Percentiles rank a stretch among this genome's conserved stretches.
Conservation (phyloP, 2,888 invertebrate species). For the Hirtodrosophila trivittata region DNA sequence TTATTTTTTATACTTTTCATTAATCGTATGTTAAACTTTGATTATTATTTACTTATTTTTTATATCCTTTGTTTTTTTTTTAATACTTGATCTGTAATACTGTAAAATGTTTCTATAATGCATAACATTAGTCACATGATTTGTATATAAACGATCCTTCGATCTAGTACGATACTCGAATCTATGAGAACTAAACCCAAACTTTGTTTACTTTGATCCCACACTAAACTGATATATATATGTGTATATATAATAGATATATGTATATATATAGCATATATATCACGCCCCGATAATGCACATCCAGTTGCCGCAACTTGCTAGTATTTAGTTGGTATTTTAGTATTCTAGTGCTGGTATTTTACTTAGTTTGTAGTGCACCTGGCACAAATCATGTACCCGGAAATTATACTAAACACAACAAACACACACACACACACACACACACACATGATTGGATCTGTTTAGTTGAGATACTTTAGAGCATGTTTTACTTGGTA, state of each 20-base stretch:
- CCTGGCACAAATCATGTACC: not conserved
- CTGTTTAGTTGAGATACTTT: not conserved
- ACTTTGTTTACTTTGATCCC: not conserved
- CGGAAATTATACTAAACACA: not conserved
- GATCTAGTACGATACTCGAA: constrained; percentile 26
- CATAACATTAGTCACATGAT: constrained; percentile 38
- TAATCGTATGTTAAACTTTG: too few species aligned
- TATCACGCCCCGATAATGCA: not conserved
- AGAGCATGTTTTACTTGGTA: not conserved
- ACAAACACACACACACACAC: not conserved
- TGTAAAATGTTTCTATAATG: constrained; percentile 9
- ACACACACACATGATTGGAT: not conserved
- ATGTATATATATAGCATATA: not conserved
- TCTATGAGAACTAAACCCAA: constrained; percentile 28
- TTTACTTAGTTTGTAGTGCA: not conserved
- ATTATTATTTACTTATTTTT: constrained; percentile 26
- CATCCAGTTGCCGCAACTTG: not conserved
- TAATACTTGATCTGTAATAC: constrained; percentile 30
- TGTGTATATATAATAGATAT: constrained; percentile 6
- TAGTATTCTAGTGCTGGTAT: not conserved
- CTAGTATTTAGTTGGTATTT: constrained; percentile 10
- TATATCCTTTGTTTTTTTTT: constrained; percentile 36
- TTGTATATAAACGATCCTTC: constrained; percentile 41
- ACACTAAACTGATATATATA: not conserved
- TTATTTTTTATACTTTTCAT: constrained; percentile 29